A percentile compares a stretch with the other conserved stretches of the same genome.
These are phyloP conservation scores for Apotomis betuletana DNA, from an alignment of 2,888 invertebrate genomes.

Conservation along the genomic window DNA sequence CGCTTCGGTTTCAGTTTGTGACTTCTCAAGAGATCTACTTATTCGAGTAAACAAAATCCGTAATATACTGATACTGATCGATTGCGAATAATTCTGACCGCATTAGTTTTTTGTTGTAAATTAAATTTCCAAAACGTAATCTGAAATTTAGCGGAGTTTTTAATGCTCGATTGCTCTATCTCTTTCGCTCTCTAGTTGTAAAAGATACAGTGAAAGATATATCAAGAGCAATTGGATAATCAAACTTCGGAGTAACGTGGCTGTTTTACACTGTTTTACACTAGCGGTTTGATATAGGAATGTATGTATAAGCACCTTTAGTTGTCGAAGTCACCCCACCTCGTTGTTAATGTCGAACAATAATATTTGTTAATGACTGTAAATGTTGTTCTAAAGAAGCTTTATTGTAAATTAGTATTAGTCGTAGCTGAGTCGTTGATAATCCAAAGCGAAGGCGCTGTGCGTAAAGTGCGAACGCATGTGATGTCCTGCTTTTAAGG, in stretches of 20 bases:
- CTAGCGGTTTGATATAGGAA: conserved; percentile 32
- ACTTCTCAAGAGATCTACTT: no score
- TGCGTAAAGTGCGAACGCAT: conserved; percentile 21
- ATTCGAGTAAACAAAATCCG: no score
- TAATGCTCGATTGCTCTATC: background rate
- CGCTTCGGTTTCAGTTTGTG: no score
- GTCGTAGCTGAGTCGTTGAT: conserved; percentile 70
- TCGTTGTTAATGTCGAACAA: conserved; percentile 62
- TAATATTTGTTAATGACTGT: conserved; percentile 72
- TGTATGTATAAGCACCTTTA: conserved; percentile 38
- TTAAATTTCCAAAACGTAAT: background rate
- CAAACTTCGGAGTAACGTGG: background rate
- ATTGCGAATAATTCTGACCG: no score
- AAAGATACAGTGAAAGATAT: background rate
- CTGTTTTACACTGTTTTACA: background rate
- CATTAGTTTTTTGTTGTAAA: no score
- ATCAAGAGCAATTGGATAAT: background rate
- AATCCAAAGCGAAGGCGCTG: conserved; percentile 71
- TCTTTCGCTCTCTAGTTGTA: background rate
- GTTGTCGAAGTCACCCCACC: conserved; percentile 55
- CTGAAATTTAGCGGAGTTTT: no score
- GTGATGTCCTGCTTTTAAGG: conserved; percentile 5
- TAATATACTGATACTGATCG: no score
- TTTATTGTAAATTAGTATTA: conserved; percentile 81
- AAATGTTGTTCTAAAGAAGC: conserved; percentile 81